Evolutionary conservation across 2,888 invertebrate genomes (phyloP).

Genomic region (Cephus pygmeus): DNA sequence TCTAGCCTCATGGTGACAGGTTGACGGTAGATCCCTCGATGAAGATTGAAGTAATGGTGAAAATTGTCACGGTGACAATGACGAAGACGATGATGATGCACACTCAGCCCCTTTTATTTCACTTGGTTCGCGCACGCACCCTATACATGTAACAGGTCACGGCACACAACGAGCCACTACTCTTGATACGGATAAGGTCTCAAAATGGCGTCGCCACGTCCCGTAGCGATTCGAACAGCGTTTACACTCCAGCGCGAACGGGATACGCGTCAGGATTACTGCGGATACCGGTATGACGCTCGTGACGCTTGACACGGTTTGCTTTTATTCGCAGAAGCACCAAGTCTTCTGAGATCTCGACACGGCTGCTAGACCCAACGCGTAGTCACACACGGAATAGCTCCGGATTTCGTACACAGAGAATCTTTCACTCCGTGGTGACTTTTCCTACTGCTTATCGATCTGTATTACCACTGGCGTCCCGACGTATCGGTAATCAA

Average conservation of each 20-base stretch:
- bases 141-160: neutral
- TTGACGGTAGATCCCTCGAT: neutral
- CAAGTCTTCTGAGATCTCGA: neutral
- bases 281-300: neutral
- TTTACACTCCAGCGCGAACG: constrained; percentile 12
- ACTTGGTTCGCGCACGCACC: neutral
- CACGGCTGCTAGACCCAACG: neutral
- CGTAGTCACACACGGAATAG: neutral
- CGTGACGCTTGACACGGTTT: neutral
- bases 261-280: constrained; percentile 12
- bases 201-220: constrained; percentile 61
- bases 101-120: neutral
- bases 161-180: constrained; percentile 23
- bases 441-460: neutral
- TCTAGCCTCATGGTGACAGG: constrained; percentile 66
- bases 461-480: neutral
- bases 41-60: neutral
- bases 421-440: neutral
- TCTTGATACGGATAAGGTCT: constrained; percentile 41
- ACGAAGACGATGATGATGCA: constrained; percentile 1
- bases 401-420: neutral
- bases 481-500: neutral
- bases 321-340: neutral
- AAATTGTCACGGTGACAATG: neutral
- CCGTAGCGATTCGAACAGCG: constrained; percentile 39